Evolutionary conservation across 2,888 invertebrate genomes (phyloP).

Genomic region (Acrobasis suavella): DNA sequence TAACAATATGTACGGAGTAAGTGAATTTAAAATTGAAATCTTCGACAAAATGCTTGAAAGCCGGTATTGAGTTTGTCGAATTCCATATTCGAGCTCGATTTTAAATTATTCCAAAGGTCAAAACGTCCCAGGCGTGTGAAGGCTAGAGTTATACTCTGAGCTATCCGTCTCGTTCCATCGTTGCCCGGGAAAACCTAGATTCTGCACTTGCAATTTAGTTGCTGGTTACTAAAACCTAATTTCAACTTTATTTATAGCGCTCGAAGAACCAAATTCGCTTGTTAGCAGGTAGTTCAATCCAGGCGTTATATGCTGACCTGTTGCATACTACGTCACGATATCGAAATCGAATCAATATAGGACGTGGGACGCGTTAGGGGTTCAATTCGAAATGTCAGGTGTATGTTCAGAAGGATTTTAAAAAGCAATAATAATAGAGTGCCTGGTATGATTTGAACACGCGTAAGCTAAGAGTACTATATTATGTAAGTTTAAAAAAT

Average conservation of each 20-base stretch:
- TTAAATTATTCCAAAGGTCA: slow-evolving; percentile 36
- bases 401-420: background rate
- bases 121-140: slow-evolving; percentile 38
- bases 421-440: too few relatives aligned
- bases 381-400: slow-evolving; percentile 22
- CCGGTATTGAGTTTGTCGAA: slow-evolving; percentile 1
- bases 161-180: slow-evolving; percentile 65
- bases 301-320: slow-evolving; percentile 43
- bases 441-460: background rate
- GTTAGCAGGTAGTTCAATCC: slow-evolving; percentile 20
- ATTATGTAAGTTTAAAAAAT: too few relatives aligned
- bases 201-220: slow-evolving; percentile 48
- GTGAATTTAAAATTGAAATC: slow-evolving; percentile 2
- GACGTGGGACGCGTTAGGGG: slow-evolving; percentile 28
- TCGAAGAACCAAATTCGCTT: slow-evolving; percentile 16
- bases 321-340: slow-evolving; percentile 46
- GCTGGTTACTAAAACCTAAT: slow-evolving; percentile 41
- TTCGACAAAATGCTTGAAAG: slow-evolving; percentile 8
- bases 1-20: background rate
- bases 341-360: slow-evolving; percentile 47
- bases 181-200: slow-evolving; percentile 69
- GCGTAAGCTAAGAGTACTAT: background rate
- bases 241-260: slow-evolving; percentile 44
- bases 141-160: slow-evolving; percentile 39
- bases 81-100: slow-evolving; percentile 23